Percentiles rank a stretch among this genome's conserved stretches.
Conservation (phyloP, 2,888 invertebrate genomes). For the Euclidia mi region DNA sequence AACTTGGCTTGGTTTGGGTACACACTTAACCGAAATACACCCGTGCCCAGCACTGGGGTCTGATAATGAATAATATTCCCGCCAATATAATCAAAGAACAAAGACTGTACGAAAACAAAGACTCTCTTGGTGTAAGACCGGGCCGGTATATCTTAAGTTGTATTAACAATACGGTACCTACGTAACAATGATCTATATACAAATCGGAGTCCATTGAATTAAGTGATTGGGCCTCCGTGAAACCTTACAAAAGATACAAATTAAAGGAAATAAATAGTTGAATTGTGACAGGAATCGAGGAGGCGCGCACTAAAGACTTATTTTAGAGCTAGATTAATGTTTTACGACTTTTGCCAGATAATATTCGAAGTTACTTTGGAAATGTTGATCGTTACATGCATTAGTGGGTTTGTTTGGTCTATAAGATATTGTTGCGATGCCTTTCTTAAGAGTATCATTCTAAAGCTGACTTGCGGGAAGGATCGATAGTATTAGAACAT, state of each 20-base stretch:
- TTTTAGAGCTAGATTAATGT: no score
- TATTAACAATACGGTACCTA: slow-evolving; percentile 18
- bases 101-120: slow-evolving; percentile 15
- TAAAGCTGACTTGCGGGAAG: no score
- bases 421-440: no score
- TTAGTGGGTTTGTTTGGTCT: no score
- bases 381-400: no score
- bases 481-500: no score
- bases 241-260: slow-evolving; percentile 23
- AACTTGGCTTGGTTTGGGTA: not conserved
- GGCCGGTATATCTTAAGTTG: slow-evolving; percentile 15
- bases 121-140: slow-evolving; percentile 3
- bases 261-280: slow-evolving; percentile 12
- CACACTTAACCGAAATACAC: no score
- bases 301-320: not conserved
- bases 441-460: no score
- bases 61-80: not conserved
- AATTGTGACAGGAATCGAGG: not conserved
- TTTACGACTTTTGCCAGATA: no score
- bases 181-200: slow-evolving; percentile 22
- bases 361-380: no score
- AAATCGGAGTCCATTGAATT: slow-evolving; percentile 24
- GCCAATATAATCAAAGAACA: slow-evolving; percentile 13
- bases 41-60: not conserved
- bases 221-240: slow-evolving; percentile 17